A percentile compares a stretch with the other conserved stretches of the same genome.
phyloP scores from a whole-genome alignment of 2,113 vertebrate genomes.

The Antechinus stuartii region DNA sequence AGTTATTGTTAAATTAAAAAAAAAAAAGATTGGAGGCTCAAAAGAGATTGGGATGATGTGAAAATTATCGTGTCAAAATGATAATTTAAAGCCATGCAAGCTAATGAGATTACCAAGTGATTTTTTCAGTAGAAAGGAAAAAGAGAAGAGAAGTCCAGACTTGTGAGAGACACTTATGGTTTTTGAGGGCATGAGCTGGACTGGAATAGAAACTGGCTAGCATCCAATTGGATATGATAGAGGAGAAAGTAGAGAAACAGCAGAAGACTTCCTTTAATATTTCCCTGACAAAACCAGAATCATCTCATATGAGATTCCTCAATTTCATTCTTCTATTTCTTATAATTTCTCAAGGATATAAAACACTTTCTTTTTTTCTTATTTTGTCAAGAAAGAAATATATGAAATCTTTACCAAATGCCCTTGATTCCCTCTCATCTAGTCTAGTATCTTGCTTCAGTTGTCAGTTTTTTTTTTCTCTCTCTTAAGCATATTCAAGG shows the following conservation, averaged over 20 bases:
- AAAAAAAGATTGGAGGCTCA: too few relatives aligned
- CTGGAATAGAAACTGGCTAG: neutral
- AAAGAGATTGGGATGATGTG: neutral
- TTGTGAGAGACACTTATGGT: neutral
- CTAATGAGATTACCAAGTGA: neutral
- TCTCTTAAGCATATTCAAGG: neutral
- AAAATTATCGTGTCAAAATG: neutral
- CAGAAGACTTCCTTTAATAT: neutral
- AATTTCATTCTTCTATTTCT: too few relatives aligned
- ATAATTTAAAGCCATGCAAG: neutral
- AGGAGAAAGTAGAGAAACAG: neutral
- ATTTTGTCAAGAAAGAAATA: neutral
- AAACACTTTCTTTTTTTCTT: neutral
- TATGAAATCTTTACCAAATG: neutral
- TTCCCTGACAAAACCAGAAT: neutral
- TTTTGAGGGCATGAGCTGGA: neutral
- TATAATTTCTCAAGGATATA: too few relatives aligned
- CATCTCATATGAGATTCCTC: neutral
- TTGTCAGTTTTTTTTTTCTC: neutral
- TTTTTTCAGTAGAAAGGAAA: neutral
- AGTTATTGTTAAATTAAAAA: too few relatives aligned
- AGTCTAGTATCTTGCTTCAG: neutral
- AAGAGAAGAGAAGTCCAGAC: neutral
- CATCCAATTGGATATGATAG: neutral
- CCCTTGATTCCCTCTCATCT: neutral